phyloP scores from a whole-genome alignment of 1,140 invertebrate species.

The Drosophila kikkawai region DNA sequence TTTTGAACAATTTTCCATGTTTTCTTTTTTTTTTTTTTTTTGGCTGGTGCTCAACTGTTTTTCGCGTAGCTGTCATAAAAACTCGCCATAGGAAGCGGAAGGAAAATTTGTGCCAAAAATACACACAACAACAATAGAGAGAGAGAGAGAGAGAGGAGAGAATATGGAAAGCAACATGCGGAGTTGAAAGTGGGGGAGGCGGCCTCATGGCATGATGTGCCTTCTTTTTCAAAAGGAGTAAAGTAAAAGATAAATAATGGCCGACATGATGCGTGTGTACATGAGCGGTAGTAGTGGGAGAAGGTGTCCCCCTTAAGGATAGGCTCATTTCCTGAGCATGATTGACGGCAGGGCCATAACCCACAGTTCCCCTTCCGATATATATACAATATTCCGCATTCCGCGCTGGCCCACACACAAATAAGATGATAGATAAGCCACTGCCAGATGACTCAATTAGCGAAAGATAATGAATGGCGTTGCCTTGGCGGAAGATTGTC shows the following conservation, averaged over 20 bases:
- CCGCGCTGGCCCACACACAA: slow-evolving; percentile 37
- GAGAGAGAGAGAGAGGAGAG: slow-evolving; percentile 7
- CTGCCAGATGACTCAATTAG: slow-evolving; percentile 72
- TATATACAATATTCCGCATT: slow-evolving; percentile 8
- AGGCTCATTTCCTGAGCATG: slow-evolving; percentile 49
- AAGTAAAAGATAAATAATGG: slow-evolving; percentile 80
- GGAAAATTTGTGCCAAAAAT: slow-evolving; percentile 59
- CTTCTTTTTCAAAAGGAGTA: slow-evolving; percentile 56
- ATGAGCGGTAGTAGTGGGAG: slow-evolving; percentile 1
- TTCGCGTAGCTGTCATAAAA: slow-evolving; percentile 74
- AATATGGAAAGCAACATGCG: slow-evolving; percentile 37
- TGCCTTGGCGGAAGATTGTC: slow-evolving; percentile 20
- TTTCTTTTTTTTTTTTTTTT: slow-evolving; percentile 17
- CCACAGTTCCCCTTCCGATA: slow-evolving; percentile 51
- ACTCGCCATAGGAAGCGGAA: slow-evolving; percentile 76
- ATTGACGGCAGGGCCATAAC: slow-evolving; percentile 70
- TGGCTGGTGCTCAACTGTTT: slow-evolving; percentile 35
- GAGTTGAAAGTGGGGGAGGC: slow-evolving; percentile 50
- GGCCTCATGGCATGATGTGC: slow-evolving; percentile 8
- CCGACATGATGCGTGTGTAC: slow-evolving; percentile 64
- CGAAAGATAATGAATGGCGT: slow-evolving; percentile 59
- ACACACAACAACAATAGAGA: slow-evolving; percentile 44
- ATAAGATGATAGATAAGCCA: slow-evolving; percentile 68
- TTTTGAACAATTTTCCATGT: slow-evolving; percentile 15
- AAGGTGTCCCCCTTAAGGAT: slow-evolving; percentile 7